Evolutionary conservation across 2,888 invertebrate species (phyloP).

Genomic region (Candidula unifasciata): DNA sequence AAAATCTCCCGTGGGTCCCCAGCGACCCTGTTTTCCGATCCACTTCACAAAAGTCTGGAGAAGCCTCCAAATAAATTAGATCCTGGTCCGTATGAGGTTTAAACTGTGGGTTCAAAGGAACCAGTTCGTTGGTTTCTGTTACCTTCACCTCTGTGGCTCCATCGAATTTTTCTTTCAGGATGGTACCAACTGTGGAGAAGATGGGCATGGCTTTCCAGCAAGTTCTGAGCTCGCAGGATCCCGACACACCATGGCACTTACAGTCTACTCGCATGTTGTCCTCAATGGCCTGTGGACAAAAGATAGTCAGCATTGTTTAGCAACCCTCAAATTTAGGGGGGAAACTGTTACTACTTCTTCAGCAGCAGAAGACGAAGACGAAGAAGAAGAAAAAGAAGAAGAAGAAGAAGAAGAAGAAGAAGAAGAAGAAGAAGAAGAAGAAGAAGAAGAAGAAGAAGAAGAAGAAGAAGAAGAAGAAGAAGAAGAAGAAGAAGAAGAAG

Average conservation of each 20-base stretch:
- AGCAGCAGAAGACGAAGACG: neutral
- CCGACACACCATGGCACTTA: constrained; percentile 97
- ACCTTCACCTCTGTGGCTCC: constrained; percentile 87
- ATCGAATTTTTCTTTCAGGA: constrained; percentile 92
- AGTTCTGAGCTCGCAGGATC: constrained; percentile 95
- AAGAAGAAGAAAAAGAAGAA: neutral
- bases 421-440: neutral
- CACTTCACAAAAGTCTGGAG: constrained; percentile 93
- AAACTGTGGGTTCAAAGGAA: constrained; percentile 79
- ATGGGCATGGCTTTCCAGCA: constrained; percentile 96
- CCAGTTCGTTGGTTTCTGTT: constrained; percentile 71
- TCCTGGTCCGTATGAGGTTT: constrained; percentile 92
- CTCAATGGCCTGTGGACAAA: constrained; percentile 77
- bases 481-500: constrained; percentile 34
- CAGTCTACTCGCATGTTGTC: constrained; percentile 86
- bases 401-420: neutral
- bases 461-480: constrained; percentile 30
- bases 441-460: constrained; percentile 33
- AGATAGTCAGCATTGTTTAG: no score
- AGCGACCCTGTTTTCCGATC: constrained; percentile 83
- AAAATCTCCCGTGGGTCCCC: constrained; percentile 80
- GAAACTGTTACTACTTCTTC: no score
- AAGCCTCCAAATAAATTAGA: constrained; percentile 94
- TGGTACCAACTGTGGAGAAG: constrained; percentile 93
- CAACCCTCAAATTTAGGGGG: no score